Evolutionary conservation across 2,888 invertebrate genomes (phyloP), one percentile per base, ranked within the genome.

Genomic region (Nebria salina): DNA sequence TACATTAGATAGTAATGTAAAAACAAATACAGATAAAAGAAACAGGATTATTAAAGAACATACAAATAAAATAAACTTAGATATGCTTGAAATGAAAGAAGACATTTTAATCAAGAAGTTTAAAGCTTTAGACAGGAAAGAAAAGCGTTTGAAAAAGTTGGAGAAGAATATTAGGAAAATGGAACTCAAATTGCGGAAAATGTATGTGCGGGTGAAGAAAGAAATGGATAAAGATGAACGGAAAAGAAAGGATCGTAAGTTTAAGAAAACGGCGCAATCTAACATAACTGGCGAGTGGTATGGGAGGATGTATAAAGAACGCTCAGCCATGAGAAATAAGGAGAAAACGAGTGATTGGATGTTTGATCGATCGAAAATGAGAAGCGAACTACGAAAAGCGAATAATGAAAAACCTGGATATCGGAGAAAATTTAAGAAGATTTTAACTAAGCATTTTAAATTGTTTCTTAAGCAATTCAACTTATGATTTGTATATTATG

Each of bases 301-400:
- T 42, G 11, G 15, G 15, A 75, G 75, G 68, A 75, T 75, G 72
- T 72, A 75, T 65, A 34, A 65, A 26, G 72, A 64, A 8, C 68
- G 80, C n/a, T 75, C 80, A 15, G 75, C 75, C 65, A 15, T 80
- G 13, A 75, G 80, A 72, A 3, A 75, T 54, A 80, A 80, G 64
- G 80, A 80, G 72, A 80, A 75, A 80, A 70, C 70, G 13, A 75
- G 80, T 26, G 80, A 80, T 15, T 80, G 80, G 80, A 26, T 80
- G 25, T 80, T 80, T 75, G 80, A 80, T 34, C 75, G 80, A 1
- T 80, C 80, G 2, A 80, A 80, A 66, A 75, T 80, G 75, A 75
- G 80, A 75, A 80, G 65, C 15, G 25, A 75, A 65, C 64, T 80
- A 72, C 75, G 80, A 9, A 70, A 65, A 65, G 6, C 15, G 34